Evolutionary conservation across 1,140 invertebrate genomes (phyloP).

Genomic region (Drosophila fuyamai): DNA sequence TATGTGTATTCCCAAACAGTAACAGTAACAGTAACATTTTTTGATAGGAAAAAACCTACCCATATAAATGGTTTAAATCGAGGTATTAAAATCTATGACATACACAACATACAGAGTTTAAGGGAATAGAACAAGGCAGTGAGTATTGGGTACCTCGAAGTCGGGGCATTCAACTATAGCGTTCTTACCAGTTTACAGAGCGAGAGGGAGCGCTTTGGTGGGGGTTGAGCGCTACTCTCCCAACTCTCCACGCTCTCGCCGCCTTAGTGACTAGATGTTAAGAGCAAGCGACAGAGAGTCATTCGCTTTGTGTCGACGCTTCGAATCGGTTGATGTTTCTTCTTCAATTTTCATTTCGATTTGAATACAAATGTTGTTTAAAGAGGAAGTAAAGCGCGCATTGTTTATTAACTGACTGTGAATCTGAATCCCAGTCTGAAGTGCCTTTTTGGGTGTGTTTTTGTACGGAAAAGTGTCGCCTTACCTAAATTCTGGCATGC

Average conservation of each 20-base stretch:
- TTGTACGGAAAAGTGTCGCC: slow-evolving; percentile 18
- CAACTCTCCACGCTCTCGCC: slow-evolving; percentile 26
- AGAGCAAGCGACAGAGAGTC: slow-evolving; percentile 48
- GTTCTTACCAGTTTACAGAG: neutral
- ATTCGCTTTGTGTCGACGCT: slow-evolving; percentile 40
- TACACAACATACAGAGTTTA: no score
- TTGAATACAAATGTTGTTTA: slow-evolving; percentile 25
- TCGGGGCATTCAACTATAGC: no score
- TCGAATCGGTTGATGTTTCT: slow-evolving; percentile 32
- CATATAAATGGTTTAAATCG: no score
- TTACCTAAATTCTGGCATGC: slow-evolving; percentile 49
- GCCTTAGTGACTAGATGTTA: slow-evolving; percentile 64
- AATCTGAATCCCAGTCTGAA: slow-evolving; percentile 1
- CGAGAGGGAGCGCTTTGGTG: slow-evolving; percentile 14
- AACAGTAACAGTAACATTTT: no score
- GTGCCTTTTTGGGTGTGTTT: slow-evolving; percentile 10
- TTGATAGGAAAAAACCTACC: neutral
- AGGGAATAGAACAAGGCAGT: neutral
- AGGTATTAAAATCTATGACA: no score
- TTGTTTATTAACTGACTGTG: slow-evolving; percentile 28
- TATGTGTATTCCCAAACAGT: no score
- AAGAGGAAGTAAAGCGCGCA: slow-evolving; percentile 22
- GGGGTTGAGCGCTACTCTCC: slow-evolving; percentile 43
- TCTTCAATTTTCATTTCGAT: slow-evolving; percentile 2
- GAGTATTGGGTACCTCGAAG: neutral